phyloP scores from a whole-genome alignment of 2,888 invertebrate species.

The Eugnorisma glareosa region DNA sequence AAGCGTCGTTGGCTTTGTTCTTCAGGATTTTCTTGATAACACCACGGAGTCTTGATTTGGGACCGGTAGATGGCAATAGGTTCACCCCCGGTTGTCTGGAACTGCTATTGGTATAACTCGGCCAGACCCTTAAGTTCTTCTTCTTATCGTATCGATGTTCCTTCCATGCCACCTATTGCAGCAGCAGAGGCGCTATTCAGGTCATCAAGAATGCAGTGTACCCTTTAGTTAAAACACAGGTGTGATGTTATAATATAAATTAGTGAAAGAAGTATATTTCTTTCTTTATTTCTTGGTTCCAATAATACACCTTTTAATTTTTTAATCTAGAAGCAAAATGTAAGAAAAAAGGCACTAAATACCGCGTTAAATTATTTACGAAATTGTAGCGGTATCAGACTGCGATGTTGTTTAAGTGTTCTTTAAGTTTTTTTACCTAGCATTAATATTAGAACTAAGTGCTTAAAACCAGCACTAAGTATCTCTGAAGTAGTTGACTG shows the following conservation, averaged over 20 bases:
- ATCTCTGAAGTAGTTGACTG: neutral
- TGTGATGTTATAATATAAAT: no score
- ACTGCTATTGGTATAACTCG: neutral
- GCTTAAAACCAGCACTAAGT: slow-evolving; percentile 30
- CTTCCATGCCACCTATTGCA: no score
- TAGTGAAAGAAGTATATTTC: neutral
- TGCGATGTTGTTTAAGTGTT: slow-evolving; percentile 1
- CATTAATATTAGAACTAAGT: slow-evolving; percentile 13
- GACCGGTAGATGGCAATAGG: neutral
- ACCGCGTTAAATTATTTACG: neutral
- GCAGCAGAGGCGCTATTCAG: no score
- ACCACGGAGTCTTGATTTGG: neutral
- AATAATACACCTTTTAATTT: neutral
- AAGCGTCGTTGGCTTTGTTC: neutral
- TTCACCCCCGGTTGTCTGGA: neutral
- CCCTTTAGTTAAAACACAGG: no score
- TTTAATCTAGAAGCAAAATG: neutral
- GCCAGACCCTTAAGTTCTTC: neutral
- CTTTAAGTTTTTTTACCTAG: slow-evolving; percentile 8
- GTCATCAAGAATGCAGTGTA: no score
- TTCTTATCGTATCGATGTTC: no score
- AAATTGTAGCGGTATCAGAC: slow-evolving; percentile 3
- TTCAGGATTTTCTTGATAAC: neutral
- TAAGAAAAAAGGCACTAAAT: neutral
- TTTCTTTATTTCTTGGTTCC: neutral